Evolutionary conservation across 2,113 vertebrate genomes (phyloP).

Genomic region (Phasianus colchicus): DNA sequence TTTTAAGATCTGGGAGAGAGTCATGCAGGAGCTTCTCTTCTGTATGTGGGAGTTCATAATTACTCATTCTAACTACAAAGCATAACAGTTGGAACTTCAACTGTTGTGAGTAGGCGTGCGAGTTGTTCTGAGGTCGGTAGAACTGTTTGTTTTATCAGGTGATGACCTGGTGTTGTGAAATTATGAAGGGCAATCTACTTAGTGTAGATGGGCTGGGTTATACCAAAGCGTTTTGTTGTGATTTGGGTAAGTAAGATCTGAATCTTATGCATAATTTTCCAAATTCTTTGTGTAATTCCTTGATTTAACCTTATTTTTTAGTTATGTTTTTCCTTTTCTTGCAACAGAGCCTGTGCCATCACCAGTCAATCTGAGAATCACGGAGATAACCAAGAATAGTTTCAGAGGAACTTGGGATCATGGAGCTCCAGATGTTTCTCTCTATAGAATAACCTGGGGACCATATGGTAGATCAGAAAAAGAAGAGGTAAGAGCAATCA

Average conservation of each 20-base stretch:
- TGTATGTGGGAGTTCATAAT: not conserved
- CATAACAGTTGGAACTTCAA: not conserved
- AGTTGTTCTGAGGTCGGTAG: not conserved
- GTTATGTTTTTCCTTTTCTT: constrained; percentile 28
- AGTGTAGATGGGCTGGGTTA: not conserved
- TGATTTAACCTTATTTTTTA: not conserved
- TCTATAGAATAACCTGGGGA: constrained; percentile 90
- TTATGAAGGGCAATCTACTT: not conserved
- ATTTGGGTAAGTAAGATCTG: not conserved
- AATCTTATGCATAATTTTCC: not conserved
- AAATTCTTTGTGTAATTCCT: not conserved
- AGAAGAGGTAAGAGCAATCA: constrained; percentile 70
- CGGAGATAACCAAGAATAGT: constrained; percentile 86
- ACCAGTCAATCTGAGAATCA: constrained; percentile 87
- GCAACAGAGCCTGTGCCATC: constrained; percentile 86
- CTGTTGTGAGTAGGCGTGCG: not conserved
- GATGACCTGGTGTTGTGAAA: not conserved
- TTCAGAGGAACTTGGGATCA: constrained; percentile 94
- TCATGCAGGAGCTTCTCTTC: not conserved
- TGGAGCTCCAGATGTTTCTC: constrained; percentile 90
- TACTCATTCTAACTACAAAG: not conserved
- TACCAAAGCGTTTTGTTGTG: not conserved
- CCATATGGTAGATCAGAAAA: constrained; percentile 78
- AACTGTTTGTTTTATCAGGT: not conserved
- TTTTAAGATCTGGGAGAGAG: not conserved